phyloP scores from a whole-genome alignment of 2,888 invertebrate species.

The Phasia obesa region DNA sequence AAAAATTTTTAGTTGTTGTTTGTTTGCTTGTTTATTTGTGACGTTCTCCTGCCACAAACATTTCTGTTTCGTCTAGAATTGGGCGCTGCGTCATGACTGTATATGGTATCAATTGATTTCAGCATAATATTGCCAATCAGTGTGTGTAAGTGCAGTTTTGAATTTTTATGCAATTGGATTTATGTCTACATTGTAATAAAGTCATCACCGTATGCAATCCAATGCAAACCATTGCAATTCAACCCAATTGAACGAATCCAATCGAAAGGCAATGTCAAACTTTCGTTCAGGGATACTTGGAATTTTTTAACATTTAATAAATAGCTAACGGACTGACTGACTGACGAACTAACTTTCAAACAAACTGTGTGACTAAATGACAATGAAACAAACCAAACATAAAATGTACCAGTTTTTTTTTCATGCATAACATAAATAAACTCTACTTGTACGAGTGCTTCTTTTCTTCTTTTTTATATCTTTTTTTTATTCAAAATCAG shows the following conservation, averaged over 20 bases:
- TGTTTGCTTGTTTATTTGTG: no score
- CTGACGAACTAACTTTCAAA: neutral
- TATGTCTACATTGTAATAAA: slow-evolving; percentile 67
- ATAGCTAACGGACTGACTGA: slow-evolving; percentile 26
- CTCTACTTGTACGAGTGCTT: slow-evolving; percentile 4
- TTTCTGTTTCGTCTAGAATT: slow-evolving; percentile 75
- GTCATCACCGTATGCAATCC: slow-evolving; percentile 62
- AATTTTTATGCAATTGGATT: slow-evolving; percentile 67
- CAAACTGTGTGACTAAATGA: slow-evolving; percentile 25
- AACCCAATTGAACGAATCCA: slow-evolving; percentile 23
- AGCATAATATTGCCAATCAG: slow-evolving; percentile 71
- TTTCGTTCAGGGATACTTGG: slow-evolving; percentile 23
- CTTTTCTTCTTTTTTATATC: neutral
- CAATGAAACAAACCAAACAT: slow-evolving; percentile 27
- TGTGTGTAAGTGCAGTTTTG: slow-evolving; percentile 65
- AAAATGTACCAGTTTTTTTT: slow-evolving; percentile 35
- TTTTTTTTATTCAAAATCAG: slow-evolving; percentile 23
- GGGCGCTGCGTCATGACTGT: slow-evolving; percentile 76
- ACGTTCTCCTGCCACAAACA: slow-evolving; percentile 29
- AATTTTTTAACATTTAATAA: slow-evolving; percentile 31
- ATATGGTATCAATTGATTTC: slow-evolving; percentile 75
- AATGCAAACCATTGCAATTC: slow-evolving; percentile 4
- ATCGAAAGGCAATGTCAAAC: slow-evolving; percentile 46
- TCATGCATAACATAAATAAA: slow-evolving; percentile 58
- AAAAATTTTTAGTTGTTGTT: slow-evolving; percentile 27